These are phyloP conservation scores for Paralichthys olivaceus DNA, from an alignment of 2,113 vertebrate species.

Conservation along the genomic window DNA sequence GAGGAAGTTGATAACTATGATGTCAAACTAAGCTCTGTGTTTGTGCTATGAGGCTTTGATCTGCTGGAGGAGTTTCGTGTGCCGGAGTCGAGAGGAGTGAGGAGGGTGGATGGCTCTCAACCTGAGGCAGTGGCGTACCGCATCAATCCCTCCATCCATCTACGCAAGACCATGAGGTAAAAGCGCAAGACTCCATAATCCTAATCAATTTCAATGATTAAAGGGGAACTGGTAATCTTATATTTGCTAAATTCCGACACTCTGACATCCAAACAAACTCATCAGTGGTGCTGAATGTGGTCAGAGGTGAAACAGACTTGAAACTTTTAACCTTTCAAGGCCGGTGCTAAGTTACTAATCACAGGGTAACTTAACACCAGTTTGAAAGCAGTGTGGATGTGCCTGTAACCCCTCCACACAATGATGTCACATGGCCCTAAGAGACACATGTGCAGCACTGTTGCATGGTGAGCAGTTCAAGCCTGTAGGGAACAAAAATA, in stretches of 20 bases:
- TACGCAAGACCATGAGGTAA: conserved; percentile 73
- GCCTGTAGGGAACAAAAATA: not conserved
- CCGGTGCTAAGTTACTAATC: conserved; percentile 14
- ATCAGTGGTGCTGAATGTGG: not conserved
- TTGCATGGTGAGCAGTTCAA: not conserved
- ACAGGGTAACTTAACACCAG: not conserved
- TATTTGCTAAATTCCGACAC: not conserved
- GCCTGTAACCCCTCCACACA: not conserved
- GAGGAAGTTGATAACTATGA: conserved; percentile 15
- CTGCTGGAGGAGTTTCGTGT: conserved; percentile 82
- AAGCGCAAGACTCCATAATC: not conserved
- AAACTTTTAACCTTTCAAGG: not conserved
- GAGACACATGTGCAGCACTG: not conserved
- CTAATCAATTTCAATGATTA: not conserved
- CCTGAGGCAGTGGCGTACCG: conserved; percentile 74
- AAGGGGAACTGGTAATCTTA: not conserved
- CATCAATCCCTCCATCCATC: conserved; percentile 75
- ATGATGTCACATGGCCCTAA: not conserved
- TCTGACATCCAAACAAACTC: not conserved
- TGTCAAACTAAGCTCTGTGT: conserved; percentile 42
- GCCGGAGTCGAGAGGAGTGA: conserved; percentile 70
- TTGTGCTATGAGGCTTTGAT: conserved; percentile 72
- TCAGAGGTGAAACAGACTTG: conserved; percentile 7
- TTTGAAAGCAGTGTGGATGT: not conserved
- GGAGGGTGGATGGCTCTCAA: conserved; percentile 73